Percentiles rank a stretch among this genome's conserved stretches.
Evolutionary conservation across 2,113 vertebrate genomes (phyloP).

Genomic region (Tupaia chinensis): DNA sequence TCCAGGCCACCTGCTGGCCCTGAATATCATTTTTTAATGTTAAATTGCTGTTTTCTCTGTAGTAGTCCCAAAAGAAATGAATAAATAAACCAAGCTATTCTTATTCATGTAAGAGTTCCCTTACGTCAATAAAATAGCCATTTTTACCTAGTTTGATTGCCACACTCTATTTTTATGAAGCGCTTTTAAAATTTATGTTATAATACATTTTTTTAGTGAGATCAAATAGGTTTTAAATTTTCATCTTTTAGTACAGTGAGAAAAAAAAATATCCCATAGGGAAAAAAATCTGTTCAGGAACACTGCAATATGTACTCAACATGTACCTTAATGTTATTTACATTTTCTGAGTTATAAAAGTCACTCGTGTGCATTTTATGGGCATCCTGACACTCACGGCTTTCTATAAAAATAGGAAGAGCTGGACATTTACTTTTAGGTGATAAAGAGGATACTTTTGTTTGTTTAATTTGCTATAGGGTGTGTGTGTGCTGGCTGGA

Average conservation of each 20-base stretch:
- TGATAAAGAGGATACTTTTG: background rate
- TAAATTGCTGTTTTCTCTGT: conserved; percentile 53
- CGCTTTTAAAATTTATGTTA: background rate
- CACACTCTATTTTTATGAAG: conserved; percentile 44
- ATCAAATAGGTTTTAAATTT: conserved; percentile 31
- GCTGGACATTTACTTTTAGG: background rate
- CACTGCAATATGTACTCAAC: background rate
- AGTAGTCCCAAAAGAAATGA: background rate
- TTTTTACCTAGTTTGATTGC: conserved; percentile 24
- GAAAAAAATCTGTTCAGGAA: conserved; percentile 6
- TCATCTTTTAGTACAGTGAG: background rate
- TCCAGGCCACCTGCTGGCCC: no score
- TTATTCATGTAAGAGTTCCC: background rate
- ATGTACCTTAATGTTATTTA: background rate
- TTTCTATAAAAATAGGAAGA: background rate
- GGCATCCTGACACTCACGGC: background rate
- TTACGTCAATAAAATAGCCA: background rate
- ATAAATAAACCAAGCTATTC: background rate
- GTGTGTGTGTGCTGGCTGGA: no score
- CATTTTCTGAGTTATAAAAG: conserved; percentile 13
- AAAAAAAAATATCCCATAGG: background rate
- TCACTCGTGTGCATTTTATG: background rate
- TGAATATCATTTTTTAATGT: conserved; percentile 23
- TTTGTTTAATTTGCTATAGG: no score
- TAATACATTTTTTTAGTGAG: conserved; percentile 38